Conservation (phyloP, 1,140 invertebrate genomes). For the Batillaria attramentaria region DNA sequence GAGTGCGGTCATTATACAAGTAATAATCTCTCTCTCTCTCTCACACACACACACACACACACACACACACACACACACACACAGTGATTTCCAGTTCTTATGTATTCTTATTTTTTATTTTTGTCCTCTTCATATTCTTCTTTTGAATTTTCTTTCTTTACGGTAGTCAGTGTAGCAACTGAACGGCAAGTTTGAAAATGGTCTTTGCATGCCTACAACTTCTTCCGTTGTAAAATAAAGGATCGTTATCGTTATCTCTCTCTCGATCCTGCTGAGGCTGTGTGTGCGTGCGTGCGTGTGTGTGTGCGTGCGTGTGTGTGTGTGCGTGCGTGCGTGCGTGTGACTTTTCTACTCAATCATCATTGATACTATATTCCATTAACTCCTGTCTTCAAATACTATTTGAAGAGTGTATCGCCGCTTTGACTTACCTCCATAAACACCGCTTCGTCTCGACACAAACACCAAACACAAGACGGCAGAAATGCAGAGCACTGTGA, state of each 20-base stretch:
- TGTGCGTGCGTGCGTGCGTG: background rate
- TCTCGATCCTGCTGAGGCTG: background rate
- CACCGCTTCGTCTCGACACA: background rate
- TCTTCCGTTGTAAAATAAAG: too few species aligned
- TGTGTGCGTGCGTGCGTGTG: background rate
- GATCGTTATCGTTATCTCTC: too few species aligned
- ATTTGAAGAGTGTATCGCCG: background rate
- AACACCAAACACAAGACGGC: background rate
- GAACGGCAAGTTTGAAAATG: background rate
- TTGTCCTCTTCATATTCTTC: background rate
- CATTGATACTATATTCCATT: background rate
- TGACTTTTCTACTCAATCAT: background rate
- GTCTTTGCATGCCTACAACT: background rate
- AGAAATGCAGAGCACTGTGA: too few species aligned
- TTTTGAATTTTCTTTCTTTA: background rate
- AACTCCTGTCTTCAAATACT: background rate
- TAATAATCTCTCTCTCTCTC: background rate
- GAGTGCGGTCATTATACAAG: background rate
- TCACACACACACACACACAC: background rate
- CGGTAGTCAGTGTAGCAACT: background rate
- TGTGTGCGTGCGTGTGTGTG: constrained; percentile 14
- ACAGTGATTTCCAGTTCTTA: background rate
- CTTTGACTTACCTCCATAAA: background rate
- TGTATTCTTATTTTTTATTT: background rate
- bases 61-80: background rate